phyloP scores from a whole-genome alignment of 2,797 vertebrate genomes.

The Propithecus perrieri region DNA sequence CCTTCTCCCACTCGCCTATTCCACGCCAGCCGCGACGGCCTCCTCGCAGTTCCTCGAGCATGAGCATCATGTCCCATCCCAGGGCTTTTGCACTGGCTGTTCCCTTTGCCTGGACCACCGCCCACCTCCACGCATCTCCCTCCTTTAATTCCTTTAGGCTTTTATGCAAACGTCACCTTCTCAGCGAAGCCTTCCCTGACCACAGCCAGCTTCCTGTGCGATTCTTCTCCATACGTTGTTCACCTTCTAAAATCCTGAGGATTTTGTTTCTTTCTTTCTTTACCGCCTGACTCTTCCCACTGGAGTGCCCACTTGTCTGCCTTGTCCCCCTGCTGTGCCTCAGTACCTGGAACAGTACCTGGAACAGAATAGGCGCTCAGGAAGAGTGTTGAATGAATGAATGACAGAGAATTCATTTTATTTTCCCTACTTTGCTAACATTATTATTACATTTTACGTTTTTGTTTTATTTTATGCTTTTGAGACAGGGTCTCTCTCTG shows the following conservation, averaged over 20 bases:
- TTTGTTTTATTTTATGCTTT: neutral
- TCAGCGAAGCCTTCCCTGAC: neutral
- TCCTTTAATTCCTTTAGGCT: neutral
- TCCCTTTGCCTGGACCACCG: neutral
- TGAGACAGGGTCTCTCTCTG: neutral
- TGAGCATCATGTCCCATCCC: neutral
- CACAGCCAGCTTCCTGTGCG: neutral
- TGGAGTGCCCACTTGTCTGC: neutral
- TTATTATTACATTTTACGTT: no score
- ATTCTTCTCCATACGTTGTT: neutral
- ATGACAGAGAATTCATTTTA: no score
- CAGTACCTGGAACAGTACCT: neutral
- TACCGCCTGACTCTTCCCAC: neutral
- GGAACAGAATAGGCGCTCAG: neutral
- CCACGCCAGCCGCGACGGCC: neutral
- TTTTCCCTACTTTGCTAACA: no score
- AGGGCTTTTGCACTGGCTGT: neutral
- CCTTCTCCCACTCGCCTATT: neutral
- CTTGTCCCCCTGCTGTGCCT: neutral
- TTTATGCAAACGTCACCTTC: neutral
- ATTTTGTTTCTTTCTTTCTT: neutral
- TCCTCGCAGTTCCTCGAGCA: neutral
- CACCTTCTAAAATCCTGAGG: neutral
- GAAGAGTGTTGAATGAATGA: neutral
- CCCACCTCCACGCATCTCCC: neutral